Evolutionary conservation across 2,888 invertebrate genomes (phyloP), one percentile per base, ranked within the genome.

Genomic region (Agriopis marginaria): DNA sequence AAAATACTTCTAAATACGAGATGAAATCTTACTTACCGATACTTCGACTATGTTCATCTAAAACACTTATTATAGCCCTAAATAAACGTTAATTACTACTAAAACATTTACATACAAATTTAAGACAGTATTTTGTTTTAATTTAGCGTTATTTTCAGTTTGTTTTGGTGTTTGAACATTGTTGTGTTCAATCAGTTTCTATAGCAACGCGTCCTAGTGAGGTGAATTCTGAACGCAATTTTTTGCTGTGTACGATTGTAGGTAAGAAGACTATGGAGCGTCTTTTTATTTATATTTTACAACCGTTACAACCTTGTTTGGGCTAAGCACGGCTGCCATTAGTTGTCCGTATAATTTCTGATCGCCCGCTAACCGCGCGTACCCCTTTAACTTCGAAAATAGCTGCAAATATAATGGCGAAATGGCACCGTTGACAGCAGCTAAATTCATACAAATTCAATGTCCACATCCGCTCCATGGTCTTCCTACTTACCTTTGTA

Each of bases 121-220:
- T 39, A 14, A 63, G 40, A 60, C 42, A 68, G 64, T 60, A 66
- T 69, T 71, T 75, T 72, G 54, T 66, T 62, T 70, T 62, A 73
- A 40, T 59, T 71, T 49, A 63, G 70, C 72, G 71, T 67, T 69
- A 76, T 74, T 63, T 65, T 73, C 62, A 54, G 58, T 75, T 75
- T 80, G 76, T 81, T 81, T 82, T 81, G 78, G 70, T 74, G 62
- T 70, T 60, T 14, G 74, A 72, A 66, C 56, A 5, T 71, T 88
- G 89, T 89, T 89, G 87, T 88, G 87, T 66, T 53, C 17, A 63
- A 47, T 7, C 0, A 0, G 86, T 87, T 73, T 77, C 75, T 59
- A 84, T 86, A 71, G 79, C 68, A 78, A 87, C 87, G 88, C 82
- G 81, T 85, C 69, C 55, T 32, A 7, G 1, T 32, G 23, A 11